A percentile compares a stretch with the other conserved stretches of the same genome.
Conservation (phyloP, 1,140 invertebrate species). For the Coenobita brevimanus region DNA sequence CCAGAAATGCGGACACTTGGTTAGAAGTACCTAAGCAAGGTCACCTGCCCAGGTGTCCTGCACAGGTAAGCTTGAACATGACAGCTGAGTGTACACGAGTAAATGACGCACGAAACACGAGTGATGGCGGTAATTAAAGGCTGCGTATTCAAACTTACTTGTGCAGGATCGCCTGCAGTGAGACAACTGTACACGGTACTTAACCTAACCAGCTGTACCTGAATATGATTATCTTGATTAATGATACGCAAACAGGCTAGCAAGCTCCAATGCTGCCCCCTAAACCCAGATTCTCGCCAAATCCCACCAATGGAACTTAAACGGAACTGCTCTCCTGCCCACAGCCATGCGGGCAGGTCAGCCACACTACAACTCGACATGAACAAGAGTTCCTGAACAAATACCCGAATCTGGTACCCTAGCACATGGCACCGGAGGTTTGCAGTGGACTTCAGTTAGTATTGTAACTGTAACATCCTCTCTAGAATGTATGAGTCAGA, state of each 20-base stretch:
- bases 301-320: background rate
- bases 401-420: constrained; percentile 29
- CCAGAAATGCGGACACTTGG: too few relatives aligned
- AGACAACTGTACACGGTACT: constrained; percentile 26
- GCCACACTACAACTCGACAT: background rate
- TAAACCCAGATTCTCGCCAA: constrained; percentile 5
- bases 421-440: constrained; percentile 16
- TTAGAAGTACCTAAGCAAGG: too few relatives aligned
- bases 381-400: constrained; percentile 46
- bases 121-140: too few relatives aligned
- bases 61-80: too few relatives aligned
- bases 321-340: background rate
- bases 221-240: constrained; percentile 37
- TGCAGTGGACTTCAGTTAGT: background rate
- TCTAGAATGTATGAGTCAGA: constrained; percentile 6
- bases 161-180: too few relatives aligned
- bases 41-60: too few relatives aligned
- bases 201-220: constrained; percentile 31
- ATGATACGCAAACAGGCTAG: constrained; percentile 3
- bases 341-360: background rate
- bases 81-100: too few relatives aligned
- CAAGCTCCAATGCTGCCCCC: too few relatives aligned
- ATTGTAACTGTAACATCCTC: background rate
- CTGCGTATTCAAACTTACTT: too few relatives aligned
- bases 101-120: too few relatives aligned